phyloP scores from a whole-genome alignment of 2,113 vertebrate genomes.

The Tenebrosternarchus preto region DNA sequence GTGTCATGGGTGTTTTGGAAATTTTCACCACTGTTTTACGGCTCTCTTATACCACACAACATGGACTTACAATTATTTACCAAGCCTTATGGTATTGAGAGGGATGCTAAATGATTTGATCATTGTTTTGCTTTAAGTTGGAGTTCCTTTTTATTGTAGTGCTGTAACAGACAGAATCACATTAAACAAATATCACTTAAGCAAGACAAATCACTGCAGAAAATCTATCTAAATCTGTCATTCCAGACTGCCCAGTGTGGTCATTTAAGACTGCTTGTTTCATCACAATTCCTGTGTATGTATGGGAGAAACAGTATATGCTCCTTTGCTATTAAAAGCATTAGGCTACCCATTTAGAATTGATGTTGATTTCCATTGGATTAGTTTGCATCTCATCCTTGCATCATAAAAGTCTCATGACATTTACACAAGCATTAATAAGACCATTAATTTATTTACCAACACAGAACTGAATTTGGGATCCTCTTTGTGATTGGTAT shows the following conservation, averaged over 20 bases:
- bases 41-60: slow-evolving; percentile 23
- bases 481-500: too few species aligned
- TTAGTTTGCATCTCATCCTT: neutral
- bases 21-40: slow-evolving; percentile 30
- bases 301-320: slow-evolving; percentile 24
- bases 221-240: neutral
- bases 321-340: slow-evolving; percentile 44
- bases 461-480: too few species aligned
- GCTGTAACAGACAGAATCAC: slow-evolving; percentile 59
- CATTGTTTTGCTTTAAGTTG: slow-evolving; percentile 57
- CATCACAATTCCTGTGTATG: slow-evolving; percentile 45
- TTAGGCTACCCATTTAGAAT: slow-evolving; percentile 35
- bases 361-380: neutral
- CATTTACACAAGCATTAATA: too few species aligned
- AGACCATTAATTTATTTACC: too few species aligned
- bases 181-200: slow-evolving; percentile 47
- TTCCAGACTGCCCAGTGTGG: slow-evolving; percentile 5
- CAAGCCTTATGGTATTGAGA: slow-evolving; percentile 39
- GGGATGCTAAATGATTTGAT: slow-evolving; percentile 36
- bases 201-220: slow-evolving; percentile 21
- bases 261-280: slow-evolving; percentile 27
- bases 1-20: slow-evolving; percentile 45
- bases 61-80: slow-evolving; percentile 36
- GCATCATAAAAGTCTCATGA: too few species aligned
- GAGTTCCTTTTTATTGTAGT: slow-evolving; percentile 60